Conservation (phyloP, 1,140 invertebrate species). For the Drosophila sechellia region DNA sequence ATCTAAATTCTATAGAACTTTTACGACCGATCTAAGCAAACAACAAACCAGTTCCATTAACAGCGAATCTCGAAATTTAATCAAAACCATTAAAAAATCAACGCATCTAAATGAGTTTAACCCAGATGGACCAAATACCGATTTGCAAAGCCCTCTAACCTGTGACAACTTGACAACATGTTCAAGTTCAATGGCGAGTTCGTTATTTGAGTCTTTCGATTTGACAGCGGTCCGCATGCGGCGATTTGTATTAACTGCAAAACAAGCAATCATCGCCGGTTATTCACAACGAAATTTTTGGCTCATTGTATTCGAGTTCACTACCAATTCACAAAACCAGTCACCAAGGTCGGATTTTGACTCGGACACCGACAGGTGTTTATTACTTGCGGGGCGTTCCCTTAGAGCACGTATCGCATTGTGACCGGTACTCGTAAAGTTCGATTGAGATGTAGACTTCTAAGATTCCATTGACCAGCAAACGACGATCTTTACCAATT, state of each 20-base stretch:
- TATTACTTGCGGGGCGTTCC: slow-evolving; percentile 45
- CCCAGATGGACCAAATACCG: background rate
- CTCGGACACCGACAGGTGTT: slow-evolving; percentile 37
- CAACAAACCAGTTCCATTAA: slow-evolving; percentile 68
- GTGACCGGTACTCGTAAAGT: slow-evolving; percentile 4
- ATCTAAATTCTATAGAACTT: slow-evolving; percentile 37
- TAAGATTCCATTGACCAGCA: slow-evolving; percentile 1
- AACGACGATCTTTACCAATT: no score
- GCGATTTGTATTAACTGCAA: slow-evolving; percentile 36
- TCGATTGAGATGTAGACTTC: background rate
- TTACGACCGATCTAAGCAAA: slow-evolving; percentile 32
- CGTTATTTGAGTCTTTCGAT: slow-evolving; percentile 68
- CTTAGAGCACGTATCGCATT: slow-evolving; percentile 27
- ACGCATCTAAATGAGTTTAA: slow-evolving; percentile 18
- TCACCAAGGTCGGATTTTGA: slow-evolving; percentile 64
- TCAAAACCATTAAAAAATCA: slow-evolving; percentile 19
- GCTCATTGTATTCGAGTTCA: slow-evolving; percentile 40
- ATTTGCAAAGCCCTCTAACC: background rate
- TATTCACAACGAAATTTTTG: slow-evolving; percentile 49
- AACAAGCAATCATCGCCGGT: slow-evolving; percentile 24
- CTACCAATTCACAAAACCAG: slow-evolving; percentile 66
- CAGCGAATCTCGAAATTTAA: slow-evolving; percentile 23
- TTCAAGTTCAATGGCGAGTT: slow-evolving; percentile 57
- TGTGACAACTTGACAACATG: background rate
- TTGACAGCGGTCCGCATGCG: slow-evolving; percentile 18